Evolutionary conservation across 2,888 invertebrate species (phyloP).

Genomic region (Lithosia quadra): DNA sequence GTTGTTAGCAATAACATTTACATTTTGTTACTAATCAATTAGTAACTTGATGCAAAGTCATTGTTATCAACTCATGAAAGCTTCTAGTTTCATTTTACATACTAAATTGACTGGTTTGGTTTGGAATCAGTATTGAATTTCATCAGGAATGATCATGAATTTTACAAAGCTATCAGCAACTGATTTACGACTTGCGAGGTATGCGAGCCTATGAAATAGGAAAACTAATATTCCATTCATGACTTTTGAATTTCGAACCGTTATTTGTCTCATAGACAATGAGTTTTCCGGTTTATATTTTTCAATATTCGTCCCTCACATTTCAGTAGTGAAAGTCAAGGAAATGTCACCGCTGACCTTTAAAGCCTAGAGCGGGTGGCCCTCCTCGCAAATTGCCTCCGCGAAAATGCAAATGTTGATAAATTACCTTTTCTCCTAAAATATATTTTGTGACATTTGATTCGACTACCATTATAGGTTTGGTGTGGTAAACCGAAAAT

Average conservation of each 20-base stretch:
- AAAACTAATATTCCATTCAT: constrained; percentile 35
- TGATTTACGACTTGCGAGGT: constrained; percentile 5
- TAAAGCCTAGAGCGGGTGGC: constrained; percentile 47
- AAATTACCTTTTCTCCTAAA: constrained; percentile 59
- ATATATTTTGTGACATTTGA: constrained; percentile 35
- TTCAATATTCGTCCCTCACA: constrained; percentile 59
- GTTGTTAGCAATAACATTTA: too few relatives aligned
- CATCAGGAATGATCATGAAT: not conserved
- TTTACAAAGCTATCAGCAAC: not conserved
- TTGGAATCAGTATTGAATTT: too few relatives aligned
- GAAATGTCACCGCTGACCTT: constrained; percentile 66
- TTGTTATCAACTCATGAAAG: too few relatives aligned
- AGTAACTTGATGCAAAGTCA: too few relatives aligned
- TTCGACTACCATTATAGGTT: constrained; percentile 14
- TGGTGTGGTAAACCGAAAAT: constrained; percentile 4
- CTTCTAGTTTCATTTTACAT: too few relatives aligned
- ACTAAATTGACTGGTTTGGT: too few relatives aligned
- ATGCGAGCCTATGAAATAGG: constrained; percentile 15
- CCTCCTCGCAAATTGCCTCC: constrained; percentile 54
- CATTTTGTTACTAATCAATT: too few relatives aligned
- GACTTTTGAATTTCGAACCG: constrained; percentile 44
- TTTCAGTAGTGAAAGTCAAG: constrained; percentile 70
- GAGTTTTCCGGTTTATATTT: constrained; percentile 33
- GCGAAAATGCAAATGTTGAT: constrained; percentile 68
- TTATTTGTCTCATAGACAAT: constrained; percentile 21